Conservation (phyloP, 2,797 vertebrate genomes). For the Otus scops region DNA sequence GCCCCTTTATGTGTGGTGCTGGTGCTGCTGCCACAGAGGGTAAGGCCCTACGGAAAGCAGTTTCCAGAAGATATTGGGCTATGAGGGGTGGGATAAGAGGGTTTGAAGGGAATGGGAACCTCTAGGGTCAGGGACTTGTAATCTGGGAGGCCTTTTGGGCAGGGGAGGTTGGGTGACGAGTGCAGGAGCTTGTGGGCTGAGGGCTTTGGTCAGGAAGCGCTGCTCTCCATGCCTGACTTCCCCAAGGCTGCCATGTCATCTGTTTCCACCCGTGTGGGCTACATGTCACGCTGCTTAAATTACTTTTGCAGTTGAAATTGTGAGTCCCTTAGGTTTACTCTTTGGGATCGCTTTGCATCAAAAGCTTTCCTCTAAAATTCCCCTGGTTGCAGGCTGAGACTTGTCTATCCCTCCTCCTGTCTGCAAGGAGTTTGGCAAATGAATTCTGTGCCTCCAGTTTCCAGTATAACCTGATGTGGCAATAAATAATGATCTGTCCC, state of each 20-base stretch:
- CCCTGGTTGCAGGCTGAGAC: not conserved
- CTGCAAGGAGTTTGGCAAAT: not conserved
- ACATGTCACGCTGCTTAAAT: not conserved
- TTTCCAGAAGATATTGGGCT: not conserved
- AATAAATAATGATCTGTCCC: not conserved
- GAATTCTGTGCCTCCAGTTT: not conserved
- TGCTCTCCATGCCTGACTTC: not conserved
- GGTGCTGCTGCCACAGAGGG: not conserved
- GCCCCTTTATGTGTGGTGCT: too few relatives aligned
- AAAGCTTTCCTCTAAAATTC: not conserved
- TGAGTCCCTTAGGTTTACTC: not conserved
- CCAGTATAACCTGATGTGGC: not conserved
- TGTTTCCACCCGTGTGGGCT: not conserved
- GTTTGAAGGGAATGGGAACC: not conserved
- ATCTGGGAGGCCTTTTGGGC: not conserved
- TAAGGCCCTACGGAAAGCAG: rapidly evolving
- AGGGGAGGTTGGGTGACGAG: not conserved
- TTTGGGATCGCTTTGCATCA: not conserved
- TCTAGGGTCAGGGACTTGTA: not conserved
- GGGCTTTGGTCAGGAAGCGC: not conserved
- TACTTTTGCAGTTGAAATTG: not conserved
- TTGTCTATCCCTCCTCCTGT: not conserved
- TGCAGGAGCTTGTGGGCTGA: not conserved
- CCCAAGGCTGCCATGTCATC: not conserved
- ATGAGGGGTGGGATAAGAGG: not conserved